Base-by-base conservation (phyloP, 2,797 vertebrate species). In the Ciconia nigra region DNA sequence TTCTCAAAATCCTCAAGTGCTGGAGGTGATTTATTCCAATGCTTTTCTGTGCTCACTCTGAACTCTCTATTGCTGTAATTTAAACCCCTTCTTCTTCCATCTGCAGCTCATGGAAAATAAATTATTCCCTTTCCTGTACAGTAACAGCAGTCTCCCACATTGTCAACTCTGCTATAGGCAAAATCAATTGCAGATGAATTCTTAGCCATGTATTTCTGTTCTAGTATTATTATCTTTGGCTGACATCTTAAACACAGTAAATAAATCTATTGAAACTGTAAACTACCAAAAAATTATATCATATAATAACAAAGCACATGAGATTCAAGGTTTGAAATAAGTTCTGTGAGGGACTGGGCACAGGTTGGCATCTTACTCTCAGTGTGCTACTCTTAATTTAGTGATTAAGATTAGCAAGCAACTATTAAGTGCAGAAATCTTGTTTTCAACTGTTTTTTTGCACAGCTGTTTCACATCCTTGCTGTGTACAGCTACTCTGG, bases 401-500 rank as follows among this genome's bases (percentile, higher is more conserved):
- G 47, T 26, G 33, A 57, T 63, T 76, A 83, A 83, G 65, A 63
- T 41, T 29, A 83, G 69, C 58, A 80, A 74, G 58, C 29, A 86
- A 59, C 47, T 82, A 17, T 46, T 46, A 71, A 74, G 18, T 37
- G 31, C 41, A 62, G 62, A 84, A 84, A n/a, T 51, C 65, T 47
- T 77, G 17, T 57, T 94, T 83, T 39, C 46, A 42, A 13, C 55
- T 52, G 54, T 9, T 79, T 83, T 54, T 71, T 37, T 61, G 37
- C 26, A 80, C 90, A 95, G 96, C 84, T 92, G 79, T 86, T 95
- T 87, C 79, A 41, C 72, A 83, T 87, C 71, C 57, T 52, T 33
- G 6, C 73, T 92, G 39, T 54, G 71, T 33, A 21, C 65, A n/a
- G 65, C 74, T 69, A 31, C 65, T 78, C 70, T 28, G n/a, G 15